phyloP scores from a whole-genome alignment of 2,113 vertebrate genomes.

The Greenwoodochromis staneri region DNA sequence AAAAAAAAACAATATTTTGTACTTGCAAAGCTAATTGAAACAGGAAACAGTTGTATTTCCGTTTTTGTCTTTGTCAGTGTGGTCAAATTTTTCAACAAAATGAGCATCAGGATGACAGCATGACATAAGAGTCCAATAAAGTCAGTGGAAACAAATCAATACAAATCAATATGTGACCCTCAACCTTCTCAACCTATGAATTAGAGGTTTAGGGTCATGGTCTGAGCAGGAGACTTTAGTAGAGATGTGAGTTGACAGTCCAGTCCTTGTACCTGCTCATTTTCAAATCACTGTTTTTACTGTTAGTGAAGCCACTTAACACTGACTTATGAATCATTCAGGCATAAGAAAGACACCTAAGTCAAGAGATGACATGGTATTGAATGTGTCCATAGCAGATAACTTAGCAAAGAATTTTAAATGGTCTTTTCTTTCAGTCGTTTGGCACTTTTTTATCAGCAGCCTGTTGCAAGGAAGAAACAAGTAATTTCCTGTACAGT shows the following conservation, averaged over 20 bases:
- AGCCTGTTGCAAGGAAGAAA: not conserved
- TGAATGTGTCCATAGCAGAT: not conserved
- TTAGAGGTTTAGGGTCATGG: not conserved
- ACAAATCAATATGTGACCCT: not conserved
- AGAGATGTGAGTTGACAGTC: not conserved
- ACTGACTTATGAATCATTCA: not conserved
- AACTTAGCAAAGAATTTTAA: not conserved
- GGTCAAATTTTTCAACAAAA: not conserved
- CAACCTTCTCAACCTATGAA: not conserved
- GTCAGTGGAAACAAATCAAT: not conserved
- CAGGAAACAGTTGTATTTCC: not conserved
- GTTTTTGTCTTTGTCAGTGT: not conserved
- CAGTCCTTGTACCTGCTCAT: not conserved
- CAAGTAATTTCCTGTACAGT: rapidly evolving
- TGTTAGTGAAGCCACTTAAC: not conserved
- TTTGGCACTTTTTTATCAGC: not conserved
- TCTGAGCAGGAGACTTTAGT: rapidly evolving
- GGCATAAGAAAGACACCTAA: not conserved
- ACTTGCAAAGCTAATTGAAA: not conserved
- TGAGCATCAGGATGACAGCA: not conserved
- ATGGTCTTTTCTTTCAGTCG: not conserved
- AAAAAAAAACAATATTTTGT: not conserved
- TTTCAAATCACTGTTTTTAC: not conserved
- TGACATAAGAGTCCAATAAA: not conserved
- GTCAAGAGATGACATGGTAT: not conserved